These are phyloP conservation scores for Peromyscus leucopus DNA, from an alignment of 2,113 vertebrate species.

Conservation along the genomic window DNA sequence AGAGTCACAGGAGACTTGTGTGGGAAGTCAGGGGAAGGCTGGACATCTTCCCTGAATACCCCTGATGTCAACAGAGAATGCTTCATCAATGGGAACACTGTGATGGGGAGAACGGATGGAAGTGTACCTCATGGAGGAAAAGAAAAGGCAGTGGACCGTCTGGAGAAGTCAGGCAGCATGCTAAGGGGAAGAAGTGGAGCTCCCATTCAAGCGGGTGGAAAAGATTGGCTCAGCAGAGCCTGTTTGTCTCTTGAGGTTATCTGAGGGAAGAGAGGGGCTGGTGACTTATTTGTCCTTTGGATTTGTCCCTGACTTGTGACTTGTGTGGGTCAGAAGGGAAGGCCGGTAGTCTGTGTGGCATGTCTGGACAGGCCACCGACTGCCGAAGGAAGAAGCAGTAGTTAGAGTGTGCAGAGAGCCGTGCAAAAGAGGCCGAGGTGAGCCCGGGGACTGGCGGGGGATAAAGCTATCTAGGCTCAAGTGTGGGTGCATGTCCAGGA, in stretches of 20 bases:
- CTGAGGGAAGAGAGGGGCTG: neutral
- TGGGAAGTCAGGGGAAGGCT: neutral
- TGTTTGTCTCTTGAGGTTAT: conserved; percentile 39
- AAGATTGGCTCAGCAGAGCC: neutral
- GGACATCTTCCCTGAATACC: neutral
- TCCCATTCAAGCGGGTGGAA: neutral
- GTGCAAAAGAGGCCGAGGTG: neutral
- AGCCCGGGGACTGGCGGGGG: neutral
- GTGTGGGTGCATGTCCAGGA: neutral
- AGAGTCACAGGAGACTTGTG: neutral
- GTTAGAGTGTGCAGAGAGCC: neutral
- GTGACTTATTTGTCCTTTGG: neutral
- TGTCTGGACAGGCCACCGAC: neutral
- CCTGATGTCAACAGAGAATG: neutral
- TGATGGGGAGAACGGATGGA: neutral
- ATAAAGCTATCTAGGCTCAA: neutral
- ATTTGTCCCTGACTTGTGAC: no score
- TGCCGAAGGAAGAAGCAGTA: neutral
- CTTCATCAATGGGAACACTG: neutral
- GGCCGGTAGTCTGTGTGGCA: neutral
- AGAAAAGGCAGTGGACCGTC: no score
- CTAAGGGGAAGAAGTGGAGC: neutral
- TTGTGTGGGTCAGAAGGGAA: neutral
- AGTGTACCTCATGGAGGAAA: neutral
- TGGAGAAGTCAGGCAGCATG: neutral